phyloP scores from a whole-genome alignment of 1,140 invertebrate genomes.

The Pectinophora gossypiella region DNA sequence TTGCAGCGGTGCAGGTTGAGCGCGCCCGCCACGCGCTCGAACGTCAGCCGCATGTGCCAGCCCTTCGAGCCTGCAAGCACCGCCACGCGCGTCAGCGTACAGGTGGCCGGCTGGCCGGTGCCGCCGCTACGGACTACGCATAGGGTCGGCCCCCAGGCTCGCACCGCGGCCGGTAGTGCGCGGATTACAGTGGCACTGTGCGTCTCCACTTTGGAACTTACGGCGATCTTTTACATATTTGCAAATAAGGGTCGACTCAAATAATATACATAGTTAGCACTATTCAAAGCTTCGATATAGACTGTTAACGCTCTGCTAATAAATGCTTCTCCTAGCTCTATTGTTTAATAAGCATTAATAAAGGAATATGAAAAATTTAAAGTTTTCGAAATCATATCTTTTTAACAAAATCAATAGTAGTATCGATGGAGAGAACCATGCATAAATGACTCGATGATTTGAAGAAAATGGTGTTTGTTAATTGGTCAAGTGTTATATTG shows the following conservation, averaged over 20 bases:
- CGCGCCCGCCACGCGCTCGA: slow-evolving; percentile 90
- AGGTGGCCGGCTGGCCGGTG: no score
- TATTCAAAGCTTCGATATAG: slow-evolving; percentile 57
- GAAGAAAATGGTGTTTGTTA: slow-evolving; percentile 73
- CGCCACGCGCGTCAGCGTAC: background rate
- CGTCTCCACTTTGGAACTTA: slow-evolving; percentile 5
- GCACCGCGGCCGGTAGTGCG: no score
- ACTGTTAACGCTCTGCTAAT: slow-evolving; percentile 55
- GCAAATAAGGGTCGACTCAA: slow-evolving; percentile 18
- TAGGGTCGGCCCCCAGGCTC: background rate
- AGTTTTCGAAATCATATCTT: slow-evolving; percentile 22
- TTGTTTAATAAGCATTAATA: slow-evolving; percentile 55
- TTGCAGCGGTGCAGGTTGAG: slow-evolving; percentile 93
- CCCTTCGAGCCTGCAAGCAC: slow-evolving; percentile 90
- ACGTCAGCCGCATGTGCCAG: slow-evolving; percentile 93
- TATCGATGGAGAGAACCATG: slow-evolving; percentile 64
- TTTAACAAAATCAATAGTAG: slow-evolving; percentile 37
- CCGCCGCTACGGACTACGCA: no score
- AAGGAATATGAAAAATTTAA: slow-evolving; percentile 37
- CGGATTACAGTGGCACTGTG: no score
- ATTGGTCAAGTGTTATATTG: slow-evolving; percentile 47
- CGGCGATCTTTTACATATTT: background rate
- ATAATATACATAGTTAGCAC: slow-evolving; percentile 38
- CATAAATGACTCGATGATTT: slow-evolving; percentile 68
- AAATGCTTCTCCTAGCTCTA: slow-evolving; percentile 61